Base-by-base conservation (phyloP, 2,888 invertebrate species). In the Temnothorax unifasciatus region DNA sequence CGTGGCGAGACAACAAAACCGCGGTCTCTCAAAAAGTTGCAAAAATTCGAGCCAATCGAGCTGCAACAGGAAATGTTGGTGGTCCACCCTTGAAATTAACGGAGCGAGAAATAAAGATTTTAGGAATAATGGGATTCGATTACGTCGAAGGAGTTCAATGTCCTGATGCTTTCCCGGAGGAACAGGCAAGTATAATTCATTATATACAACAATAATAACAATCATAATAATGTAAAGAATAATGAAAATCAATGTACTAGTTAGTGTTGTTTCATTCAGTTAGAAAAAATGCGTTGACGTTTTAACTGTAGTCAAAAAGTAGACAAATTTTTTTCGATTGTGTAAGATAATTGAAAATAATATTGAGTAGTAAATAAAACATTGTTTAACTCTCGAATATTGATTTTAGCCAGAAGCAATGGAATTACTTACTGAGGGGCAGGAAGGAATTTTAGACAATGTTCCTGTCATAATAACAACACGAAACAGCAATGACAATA, bases 71-170 rank as follows among this genome's bases (percentile, higher is more conserved):
- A 6, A 83, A 83, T 34, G 21, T 83, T 21, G 61, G 52, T 47
- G 38, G 77, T 73, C 34, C 34, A 34, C 34, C 34, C 84, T 73
- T 9, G 15, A 63, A 18, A 63, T 63, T 63, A 1, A 63, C 63
- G 3, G 59, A 59, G 18, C 29, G 64, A 50, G 44, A 69, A 52
- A 3, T 79, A 57, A 81, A 73, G 34, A 57, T 84, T 15, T 54
- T 84, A 38, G 84, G 84, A 2, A 15, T 84, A 5, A 84, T 84
- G 52, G 73, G 66, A 6, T 29, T 52, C 8, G 38, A 63, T 63
- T 38, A 63, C 18, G 38, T 63, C 2, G 9, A 63, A 18, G 38
- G 38, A 13, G 59, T 63, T 8, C 63, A 63, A n/a, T 63, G 34
- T 63, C 18, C 63, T 38, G 63, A 63, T 63, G 15, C 38, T 8